Conservation (phyloP, 2,888 invertebrate species). For the Psococerastis gibbosa region DNA sequence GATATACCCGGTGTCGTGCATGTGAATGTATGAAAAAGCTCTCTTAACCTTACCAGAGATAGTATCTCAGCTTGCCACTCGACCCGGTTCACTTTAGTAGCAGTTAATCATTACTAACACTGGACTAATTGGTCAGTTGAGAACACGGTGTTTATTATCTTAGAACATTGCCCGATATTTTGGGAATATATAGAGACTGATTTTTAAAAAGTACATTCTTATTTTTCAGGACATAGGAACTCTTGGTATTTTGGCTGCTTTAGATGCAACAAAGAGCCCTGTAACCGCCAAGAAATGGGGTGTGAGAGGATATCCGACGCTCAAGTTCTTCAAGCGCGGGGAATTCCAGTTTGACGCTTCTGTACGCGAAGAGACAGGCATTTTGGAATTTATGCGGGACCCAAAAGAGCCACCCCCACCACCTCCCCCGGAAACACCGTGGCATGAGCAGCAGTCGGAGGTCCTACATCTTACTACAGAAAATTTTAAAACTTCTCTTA, state of each 20-base stretch:
- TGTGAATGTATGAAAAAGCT: no score
- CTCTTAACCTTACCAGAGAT: no score
- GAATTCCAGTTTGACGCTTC: slow-evolving; percentile 56
- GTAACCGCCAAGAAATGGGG: slow-evolving; percentile 44
- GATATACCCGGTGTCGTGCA: no score
- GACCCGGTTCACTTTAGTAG: no score
- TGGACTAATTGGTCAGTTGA: no score
- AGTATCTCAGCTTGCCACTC: no score
- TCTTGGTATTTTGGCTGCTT: slow-evolving; percentile 56
- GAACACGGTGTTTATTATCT: no score
- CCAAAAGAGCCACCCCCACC: slow-evolving; percentile 67
- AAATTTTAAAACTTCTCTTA: slow-evolving; percentile 50
- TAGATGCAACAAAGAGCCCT: slow-evolving; percentile 66
- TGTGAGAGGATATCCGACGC: slow-evolving; percentile 61
- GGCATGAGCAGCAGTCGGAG: slow-evolving; percentile 54
- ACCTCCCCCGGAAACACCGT: slow-evolving; percentile 59
- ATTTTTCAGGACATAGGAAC: slow-evolving; percentile 22
- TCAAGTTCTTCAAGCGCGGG: slow-evolving; percentile 61
- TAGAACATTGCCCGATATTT: no score
- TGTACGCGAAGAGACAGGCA: slow-evolving; percentile 53
- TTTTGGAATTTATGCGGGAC: slow-evolving; percentile 66
- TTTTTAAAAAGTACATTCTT: no score
- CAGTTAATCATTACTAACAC: no score
- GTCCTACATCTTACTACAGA: slow-evolving; percentile 59
- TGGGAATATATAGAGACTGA: no score